These are phyloP conservation scores for Hippocampus abdominalis DNA, from an alignment of 2,113 vertebrate genomes.

Conservation along the genomic window DNA sequence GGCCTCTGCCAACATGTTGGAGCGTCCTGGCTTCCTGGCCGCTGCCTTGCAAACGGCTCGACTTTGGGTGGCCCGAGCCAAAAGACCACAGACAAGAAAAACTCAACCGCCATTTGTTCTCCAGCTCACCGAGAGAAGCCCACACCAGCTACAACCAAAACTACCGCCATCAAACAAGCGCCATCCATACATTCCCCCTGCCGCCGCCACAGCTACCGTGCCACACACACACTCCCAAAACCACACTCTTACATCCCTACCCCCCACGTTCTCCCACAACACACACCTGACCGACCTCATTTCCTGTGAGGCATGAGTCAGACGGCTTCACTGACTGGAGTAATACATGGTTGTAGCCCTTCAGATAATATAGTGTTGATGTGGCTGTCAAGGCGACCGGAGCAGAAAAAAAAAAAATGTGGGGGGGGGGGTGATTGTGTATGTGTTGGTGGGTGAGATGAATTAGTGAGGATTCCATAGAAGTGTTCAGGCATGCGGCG, in stretches of 20 bases:
- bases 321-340: constrained; percentile 59
- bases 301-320: constrained; percentile 68
- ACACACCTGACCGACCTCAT: constrained; percentile 67
- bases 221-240: constrained; percentile 68
- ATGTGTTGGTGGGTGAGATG: constrained; percentile 52
- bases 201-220: constrained; percentile 54
- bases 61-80: constrained; percentile 54
- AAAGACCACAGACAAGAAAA: constrained; percentile 51
- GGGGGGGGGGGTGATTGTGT: constrained; percentile 15
- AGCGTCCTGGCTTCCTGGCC: constrained; percentile 4
- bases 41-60: constrained; percentile 33
- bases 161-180: constrained; percentile 59
- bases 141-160: constrained; percentile 59
- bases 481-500: constrained; percentile 62
- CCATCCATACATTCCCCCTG: constrained; percentile 44
- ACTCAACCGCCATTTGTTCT: constrained; percentile 66
- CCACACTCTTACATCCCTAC: constrained; percentile 65
- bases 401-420: constrained; percentile 13
- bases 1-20: constrained; percentile 10
- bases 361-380: constrained; percentile 71
- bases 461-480: constrained; percentile 51
- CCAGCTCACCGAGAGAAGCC: constrained; percentile 55
- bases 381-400: constrained; percentile 64
- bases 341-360: constrained; percentile 67
- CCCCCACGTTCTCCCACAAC: constrained; percentile 64